Evolutionary conservation across 2,888 invertebrate genomes (phyloP), one percentile per base, ranked within the genome.

Genomic region (Rhagonycha fulva): DNA sequence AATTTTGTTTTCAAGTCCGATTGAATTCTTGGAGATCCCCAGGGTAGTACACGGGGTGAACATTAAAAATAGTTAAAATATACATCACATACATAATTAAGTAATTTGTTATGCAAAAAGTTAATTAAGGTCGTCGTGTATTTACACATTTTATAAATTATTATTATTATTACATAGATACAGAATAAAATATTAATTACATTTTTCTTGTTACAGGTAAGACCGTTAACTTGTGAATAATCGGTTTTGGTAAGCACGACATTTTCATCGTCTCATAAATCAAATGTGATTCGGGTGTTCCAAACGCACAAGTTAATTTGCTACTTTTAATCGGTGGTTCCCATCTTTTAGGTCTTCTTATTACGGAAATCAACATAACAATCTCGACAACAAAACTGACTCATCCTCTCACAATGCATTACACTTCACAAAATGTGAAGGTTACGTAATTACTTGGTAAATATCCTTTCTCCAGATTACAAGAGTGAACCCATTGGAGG

Each of bases 401-500:
- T 47, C 47, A 47, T 47, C 47, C n/a, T 47, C 47, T 47, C n/a
- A 7, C 47, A 47, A 47, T 47, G 9, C 68, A 68, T 14, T 74
- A 68, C 62, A 74, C 63, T 70, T 74, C 69, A 62, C 71, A 67
- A 71, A 71, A 71, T 71, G 71, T 47, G 68, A 75, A 75, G 75
- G 71, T 75, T 75, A 30, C 62, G 12, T 74, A 74, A 74, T 19
- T 62, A 72, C 68, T 32, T 32, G 12, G 30, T 32, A 68, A 68
- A 68, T 66, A 68, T 72, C 71, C 71, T 75, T 72, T 75, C 75
- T 75, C 75, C 68, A 26, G 71, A 62, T 71, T 60, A 26, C 62
- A 71, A 63, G 66, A 62, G 30, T 32, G 62, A 28, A 72, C 23
- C 60, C 66, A 70, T 71, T 74, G 32, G 63, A 66, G 71, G 75